Evolutionary conservation across 2,888 invertebrate genomes (phyloP).

Genomic region (Vandiemenella viatica): DNA sequence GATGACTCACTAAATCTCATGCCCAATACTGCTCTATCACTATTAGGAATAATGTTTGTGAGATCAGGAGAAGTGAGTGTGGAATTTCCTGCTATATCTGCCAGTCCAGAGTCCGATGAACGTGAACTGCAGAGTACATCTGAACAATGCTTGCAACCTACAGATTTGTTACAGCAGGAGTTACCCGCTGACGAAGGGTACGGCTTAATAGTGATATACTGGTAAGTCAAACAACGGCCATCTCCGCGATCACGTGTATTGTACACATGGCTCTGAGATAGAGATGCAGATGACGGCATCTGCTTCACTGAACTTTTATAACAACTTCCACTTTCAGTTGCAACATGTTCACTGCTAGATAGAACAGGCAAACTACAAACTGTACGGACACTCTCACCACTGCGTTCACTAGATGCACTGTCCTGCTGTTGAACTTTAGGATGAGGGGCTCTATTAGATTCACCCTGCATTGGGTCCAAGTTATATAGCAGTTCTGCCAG

Average conservation of each 20-base stretch:
- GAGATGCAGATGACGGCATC: neutral
- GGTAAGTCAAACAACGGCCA: neutral
- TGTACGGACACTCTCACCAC: conserved; percentile 21
- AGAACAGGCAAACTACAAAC: neutral
- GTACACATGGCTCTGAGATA: neutral
- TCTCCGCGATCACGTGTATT: neutral
- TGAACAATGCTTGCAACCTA: conserved; percentile 8
- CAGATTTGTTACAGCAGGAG: conserved; percentile 2
- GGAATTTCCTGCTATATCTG: conserved; percentile 37
- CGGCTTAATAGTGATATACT: neutral
- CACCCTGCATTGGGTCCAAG: conserved; percentile 23
- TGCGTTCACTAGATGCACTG: conserved; percentile 23
- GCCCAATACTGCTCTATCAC: conserved; percentile 19
- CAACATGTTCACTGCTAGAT: neutral
- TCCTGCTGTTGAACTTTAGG: conserved; percentile 19
- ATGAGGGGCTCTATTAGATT: neutral
- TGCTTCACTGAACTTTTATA: neutral
- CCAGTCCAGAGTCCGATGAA: conserved; percentile 68
- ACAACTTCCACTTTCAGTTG: neutral
- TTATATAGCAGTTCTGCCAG: conserved; percentile 39
- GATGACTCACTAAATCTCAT: conserved; percentile 9
- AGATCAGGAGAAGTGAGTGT: conserved; percentile 45
- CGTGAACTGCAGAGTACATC: conserved; percentile 15
- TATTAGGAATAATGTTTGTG: conserved; percentile 34
- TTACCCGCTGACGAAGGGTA: neutral